Conservation (phyloP, 2,113 vertebrate genomes). For the Lontra canadensis region DNA sequence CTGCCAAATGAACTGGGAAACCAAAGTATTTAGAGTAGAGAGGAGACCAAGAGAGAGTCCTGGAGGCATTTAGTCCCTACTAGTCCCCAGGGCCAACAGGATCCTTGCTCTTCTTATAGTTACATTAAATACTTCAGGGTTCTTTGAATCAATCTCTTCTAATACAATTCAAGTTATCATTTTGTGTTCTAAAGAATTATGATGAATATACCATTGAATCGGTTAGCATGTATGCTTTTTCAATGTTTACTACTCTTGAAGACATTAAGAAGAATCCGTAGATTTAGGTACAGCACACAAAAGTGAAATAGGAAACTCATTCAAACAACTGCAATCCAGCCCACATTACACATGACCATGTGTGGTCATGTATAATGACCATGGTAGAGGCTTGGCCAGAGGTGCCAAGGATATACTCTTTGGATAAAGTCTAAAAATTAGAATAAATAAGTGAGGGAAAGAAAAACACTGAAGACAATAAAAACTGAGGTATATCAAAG, state of each 20-base stretch:
- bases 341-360: not conserved
- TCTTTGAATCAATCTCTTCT: not conserved
- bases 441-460: not conserved
- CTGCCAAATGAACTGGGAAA: not conserved
- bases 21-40: not conserved
- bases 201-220: not conserved
- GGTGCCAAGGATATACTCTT: not conserved
- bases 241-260: not conserved
- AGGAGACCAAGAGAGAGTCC: not conserved
- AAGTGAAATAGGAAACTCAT: not conserved
- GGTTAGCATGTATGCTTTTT: not conserved
- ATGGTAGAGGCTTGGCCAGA: not conserved
- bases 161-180: not conserved
- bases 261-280: not conserved
- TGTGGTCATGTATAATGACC: too few species aligned
- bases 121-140: not conserved
- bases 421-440: not conserved
- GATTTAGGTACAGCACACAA: not conserved
- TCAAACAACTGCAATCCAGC: not conserved
- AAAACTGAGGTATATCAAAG: not conserved
- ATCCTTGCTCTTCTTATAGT: not conserved
- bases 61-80: not conserved
- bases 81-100: not conserved
- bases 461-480: not conserved
- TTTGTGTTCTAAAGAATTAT: not conserved